These are phyloP conservation scores for Orthosia gracilis DNA, from an alignment of 2,888 invertebrate genomes.

Conservation along the genomic window DNA sequence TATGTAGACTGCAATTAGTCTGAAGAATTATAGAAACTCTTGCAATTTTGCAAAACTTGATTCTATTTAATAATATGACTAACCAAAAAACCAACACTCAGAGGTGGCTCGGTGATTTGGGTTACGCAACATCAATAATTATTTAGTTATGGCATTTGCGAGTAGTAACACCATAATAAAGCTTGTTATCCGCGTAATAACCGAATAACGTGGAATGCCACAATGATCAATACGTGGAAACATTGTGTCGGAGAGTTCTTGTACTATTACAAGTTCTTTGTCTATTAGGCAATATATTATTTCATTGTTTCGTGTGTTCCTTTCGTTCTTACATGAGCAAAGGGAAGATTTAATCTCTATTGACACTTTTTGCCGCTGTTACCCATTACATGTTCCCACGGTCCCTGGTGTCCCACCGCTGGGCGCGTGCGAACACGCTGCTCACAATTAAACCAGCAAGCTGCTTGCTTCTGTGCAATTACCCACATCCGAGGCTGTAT, in stretches of 20 bases:
- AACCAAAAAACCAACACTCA: constrained; percentile 34
- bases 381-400: constrained; percentile 80
- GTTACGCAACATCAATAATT: constrained; percentile 55
- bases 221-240: constrained; percentile 68
- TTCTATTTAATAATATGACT: constrained; percentile 35
- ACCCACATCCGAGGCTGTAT: constrained; percentile 84
- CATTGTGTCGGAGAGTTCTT: constrained; percentile 74
- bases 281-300: constrained; percentile 82
- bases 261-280: constrained; percentile 65
- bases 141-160: constrained; percentile 50
- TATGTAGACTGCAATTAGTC: constrained; percentile 41
- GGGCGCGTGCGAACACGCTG: constrained; percentile 82
- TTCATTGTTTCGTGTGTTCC: constrained; percentile 80
- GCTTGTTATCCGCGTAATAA: constrained; percentile 49
- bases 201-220: constrained; percentile 52
- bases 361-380: constrained; percentile 77
- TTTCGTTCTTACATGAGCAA: constrained; percentile 77
- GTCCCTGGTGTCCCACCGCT: constrained; percentile 73
- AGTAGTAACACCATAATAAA: constrained; percentile 39
- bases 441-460: constrained; percentile 76
- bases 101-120: constrained; percentile 13
- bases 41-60: constrained; percentile 32
- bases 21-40: constrained; percentile 39
- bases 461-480: constrained; percentile 78
- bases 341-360: constrained; percentile 79